These are phyloP conservation scores for Meandrusa payeni DNA, from an alignment of 2,888 invertebrate genomes.

Conservation along the genomic window DNA sequence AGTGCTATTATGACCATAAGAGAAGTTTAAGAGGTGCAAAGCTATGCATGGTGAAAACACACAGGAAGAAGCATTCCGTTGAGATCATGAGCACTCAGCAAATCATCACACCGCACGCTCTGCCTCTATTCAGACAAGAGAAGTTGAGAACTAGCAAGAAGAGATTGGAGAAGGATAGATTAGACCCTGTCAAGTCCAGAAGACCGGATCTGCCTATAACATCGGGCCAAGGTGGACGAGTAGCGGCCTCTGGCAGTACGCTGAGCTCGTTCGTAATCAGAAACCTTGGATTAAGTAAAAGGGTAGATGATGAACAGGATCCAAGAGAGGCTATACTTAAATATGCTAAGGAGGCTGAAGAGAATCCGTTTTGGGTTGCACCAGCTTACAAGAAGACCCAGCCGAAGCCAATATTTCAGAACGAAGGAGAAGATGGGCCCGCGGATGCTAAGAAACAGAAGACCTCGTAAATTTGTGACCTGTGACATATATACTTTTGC, in stretches of 20 bases:
- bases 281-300: slow-evolving; percentile 95
- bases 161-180: slow-evolving; percentile 93
- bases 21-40: slow-evolving; percentile 94
- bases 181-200: slow-evolving; percentile 91
- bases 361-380: slow-evolving; percentile 98
- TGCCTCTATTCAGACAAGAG: slow-evolving; percentile 97
- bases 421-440: slow-evolving; percentile 72
- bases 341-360: slow-evolving; percentile 96
- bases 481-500: no score
- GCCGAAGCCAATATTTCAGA: slow-evolving; percentile 90
- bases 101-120: slow-evolving; percentile 97
- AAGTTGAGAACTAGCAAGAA: slow-evolving; percentile 93
- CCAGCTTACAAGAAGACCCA: slow-evolving; percentile 95
- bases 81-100: slow-evolving; percentile 95
- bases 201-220: slow-evolving; percentile 93
- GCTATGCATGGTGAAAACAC: slow-evolving; percentile 90
- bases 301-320: slow-evolving; percentile 95
- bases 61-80: slow-evolving; percentile 88
- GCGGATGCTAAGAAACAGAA: slow-evolving; percentile 79
- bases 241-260: slow-evolving; percentile 97
- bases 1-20: slow-evolving; percentile 94
- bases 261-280: slow-evolving; percentile 97
- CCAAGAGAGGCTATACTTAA: slow-evolving; percentile 97
- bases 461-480: slow-evolving; percentile 27
- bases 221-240: slow-evolving; percentile 94